These are phyloP conservation scores for Cylindroiulus punctatus DNA, from an alignment of 2,888 invertebrate genomes.

Conservation along the genomic window DNA sequence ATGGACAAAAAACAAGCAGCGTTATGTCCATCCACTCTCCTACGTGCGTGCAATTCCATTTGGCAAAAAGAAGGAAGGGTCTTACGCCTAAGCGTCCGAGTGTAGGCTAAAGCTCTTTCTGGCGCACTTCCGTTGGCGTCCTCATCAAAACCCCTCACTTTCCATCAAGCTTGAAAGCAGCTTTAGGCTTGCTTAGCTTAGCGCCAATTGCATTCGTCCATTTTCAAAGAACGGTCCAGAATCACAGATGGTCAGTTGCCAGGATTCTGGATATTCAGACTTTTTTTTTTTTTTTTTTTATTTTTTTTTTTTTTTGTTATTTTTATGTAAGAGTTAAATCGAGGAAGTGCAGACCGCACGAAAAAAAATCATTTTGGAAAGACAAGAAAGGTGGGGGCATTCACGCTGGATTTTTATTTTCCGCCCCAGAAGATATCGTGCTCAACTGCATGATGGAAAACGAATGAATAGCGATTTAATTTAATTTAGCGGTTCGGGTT, in stretches of 20 bases:
- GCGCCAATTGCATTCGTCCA: slow-evolving; percentile 40
- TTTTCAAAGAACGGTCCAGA: slow-evolving; percentile 44
- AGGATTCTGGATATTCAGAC: slow-evolving; percentile 22
- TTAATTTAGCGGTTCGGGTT: slow-evolving; percentile 9
- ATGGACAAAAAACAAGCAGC: slow-evolving; percentile 14
- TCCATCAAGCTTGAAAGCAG: slow-evolving; percentile 47
- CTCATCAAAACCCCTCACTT: slow-evolving; percentile 40
- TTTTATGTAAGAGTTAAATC: slow-evolving; percentile 19
- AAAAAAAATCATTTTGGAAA: slow-evolving; percentile 35
- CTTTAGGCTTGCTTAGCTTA: slow-evolving; percentile 46
- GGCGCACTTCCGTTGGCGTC: slow-evolving; percentile 50
- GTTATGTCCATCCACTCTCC: slow-evolving; percentile 26
- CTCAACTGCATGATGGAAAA: background rate
- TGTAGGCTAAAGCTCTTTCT: slow-evolving; percentile 51
- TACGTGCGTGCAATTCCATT: slow-evolving; percentile 49
- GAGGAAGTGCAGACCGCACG: background rate
- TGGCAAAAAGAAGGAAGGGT: slow-evolving; percentile 31
- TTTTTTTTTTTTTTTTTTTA: slow-evolving; percentile 2
- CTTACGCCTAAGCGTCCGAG: slow-evolving; percentile 54
- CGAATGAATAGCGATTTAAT: slow-evolving; percentile 3
- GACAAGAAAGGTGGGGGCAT: slow-evolving; percentile 31
- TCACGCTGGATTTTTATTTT: slow-evolving; percentile 17
- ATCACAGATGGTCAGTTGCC: slow-evolving; percentile 47
- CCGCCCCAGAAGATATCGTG: background rate
- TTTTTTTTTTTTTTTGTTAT: background rate